Evolutionary conservation across 2,113 vertebrate species (phyloP).

Genomic region (Pongo pygmaeus): DNA sequence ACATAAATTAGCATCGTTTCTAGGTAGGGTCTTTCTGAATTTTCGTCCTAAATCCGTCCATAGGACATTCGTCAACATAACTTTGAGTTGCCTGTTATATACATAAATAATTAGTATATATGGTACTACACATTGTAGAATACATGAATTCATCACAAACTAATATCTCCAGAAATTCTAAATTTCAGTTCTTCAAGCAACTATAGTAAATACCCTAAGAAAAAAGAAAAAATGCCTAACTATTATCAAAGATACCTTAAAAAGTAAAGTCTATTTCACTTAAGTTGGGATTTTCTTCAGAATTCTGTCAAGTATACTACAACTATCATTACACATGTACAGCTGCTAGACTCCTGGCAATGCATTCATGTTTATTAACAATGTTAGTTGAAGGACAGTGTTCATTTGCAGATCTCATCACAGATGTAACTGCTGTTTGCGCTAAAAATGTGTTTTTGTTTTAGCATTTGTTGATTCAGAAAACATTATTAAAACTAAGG

Average conservation of each 20-base stretch:
- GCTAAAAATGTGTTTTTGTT: background rate
- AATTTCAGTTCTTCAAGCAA: slow-evolving; percentile 27
- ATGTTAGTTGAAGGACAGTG: background rate
- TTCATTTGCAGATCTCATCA: background rate
- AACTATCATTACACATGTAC: background rate
- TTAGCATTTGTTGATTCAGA: slow-evolving; percentile 13
- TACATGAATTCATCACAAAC: slow-evolving; percentile 73
- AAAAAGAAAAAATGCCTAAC: slow-evolving; percentile 5
- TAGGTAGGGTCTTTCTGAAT: slow-evolving; percentile 81
- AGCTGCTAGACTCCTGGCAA: slow-evolving; percentile 4
- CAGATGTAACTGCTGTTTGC: background rate
- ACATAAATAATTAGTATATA: slow-evolving; percentile 84
- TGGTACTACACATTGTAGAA: slow-evolving; percentile 73
- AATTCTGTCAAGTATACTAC: background rate
- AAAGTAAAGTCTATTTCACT: slow-evolving; percentile 30
- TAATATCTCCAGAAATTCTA: slow-evolving; percentile 38
- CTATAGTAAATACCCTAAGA: background rate
- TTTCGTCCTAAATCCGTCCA: slow-evolving; percentile 84
- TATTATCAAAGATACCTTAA: slow-evolving; percentile 29
- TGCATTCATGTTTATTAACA: background rate
- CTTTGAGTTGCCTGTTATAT: slow-evolving; percentile 84
- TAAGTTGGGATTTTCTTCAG: slow-evolving; percentile 17
- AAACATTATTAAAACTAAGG: slow-evolving; percentile 38
- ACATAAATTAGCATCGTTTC: slow-evolving; percentile 85
- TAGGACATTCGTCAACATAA: slow-evolving; percentile 85